Base-by-base conservation (phyloP, 92 coral and sea anemone genomes). In the Zoanthus sansibaricus region DNA sequence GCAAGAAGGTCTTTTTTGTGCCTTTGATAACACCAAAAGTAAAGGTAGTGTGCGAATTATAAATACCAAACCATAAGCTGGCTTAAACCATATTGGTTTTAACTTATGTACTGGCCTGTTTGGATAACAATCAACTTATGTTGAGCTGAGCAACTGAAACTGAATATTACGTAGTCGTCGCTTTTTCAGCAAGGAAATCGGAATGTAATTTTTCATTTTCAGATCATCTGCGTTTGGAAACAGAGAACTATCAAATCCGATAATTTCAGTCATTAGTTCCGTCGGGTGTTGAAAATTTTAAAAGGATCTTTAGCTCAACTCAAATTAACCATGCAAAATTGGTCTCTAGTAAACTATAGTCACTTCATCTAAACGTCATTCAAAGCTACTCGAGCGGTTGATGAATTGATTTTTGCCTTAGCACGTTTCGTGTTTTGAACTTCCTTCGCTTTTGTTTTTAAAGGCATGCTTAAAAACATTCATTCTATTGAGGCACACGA, bases 351-450 rank as follows among this genome's bases (percentile, higher is more conserved):
- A 64, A 64, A 45, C 85, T 67, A 25, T 25, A 48, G 33, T 7
- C 61, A 64, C 64, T 80, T 80, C 25, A 80, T 66, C 85, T 62
- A 47, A 78, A 80, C 64, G 64, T 80, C 85, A 80, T 66, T 37
- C 75, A 80, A 80, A 80, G 66, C 85, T 45, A 67, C 75, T 80
- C 74, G 47, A 66, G 85, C 75, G 62, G 18, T 45, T 62, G 18
- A 47, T 48, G 58, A 78, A 78, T 78, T 7, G 37, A 42, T 59
- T 78, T 32, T 78, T 18, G 18, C 49, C 18, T 46, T 79, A 5
- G 84, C 84, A 79, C 79, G 79, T 79, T 79, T 66, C 85, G 85
- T 80, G 62, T 64, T 80, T 47, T 10, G 75, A 49, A 80, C 62
- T 80, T 80, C 85, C 85, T 80, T 80, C 75, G 85, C 85, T 16